A percentile compares a stretch with the other conserved stretches of the same genome.
phyloP scores from a whole-genome alignment of 2,888 invertebrate species.

The Noctua pronuba region DNA sequence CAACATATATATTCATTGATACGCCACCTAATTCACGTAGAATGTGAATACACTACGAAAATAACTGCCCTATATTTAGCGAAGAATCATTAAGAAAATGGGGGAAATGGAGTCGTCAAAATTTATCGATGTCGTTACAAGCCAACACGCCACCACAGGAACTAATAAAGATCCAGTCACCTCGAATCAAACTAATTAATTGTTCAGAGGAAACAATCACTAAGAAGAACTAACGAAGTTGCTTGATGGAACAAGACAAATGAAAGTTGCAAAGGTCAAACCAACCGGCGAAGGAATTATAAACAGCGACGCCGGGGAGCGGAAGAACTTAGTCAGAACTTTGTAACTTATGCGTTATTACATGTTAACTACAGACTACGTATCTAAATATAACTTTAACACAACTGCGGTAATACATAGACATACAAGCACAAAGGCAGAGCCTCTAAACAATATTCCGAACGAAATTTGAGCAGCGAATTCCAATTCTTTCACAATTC shows the following conservation, averaged over 20 bases:
- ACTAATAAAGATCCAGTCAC: conserved; percentile 59
- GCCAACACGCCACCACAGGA: conserved; percentile 46
- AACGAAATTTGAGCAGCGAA: background rate
- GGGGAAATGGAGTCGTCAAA: conserved; percentile 46
- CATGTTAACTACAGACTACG: conserved; percentile 60
- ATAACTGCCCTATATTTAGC: conserved; percentile 52
- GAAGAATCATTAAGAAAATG: conserved; percentile 54
- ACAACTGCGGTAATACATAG: conserved; percentile 12
- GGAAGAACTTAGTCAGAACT: conserved; percentile 66
- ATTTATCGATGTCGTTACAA: conserved; percentile 59
- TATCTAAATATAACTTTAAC: conserved; percentile 33
- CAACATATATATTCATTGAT: conserved; percentile 61
- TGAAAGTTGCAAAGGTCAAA: conserved; percentile 68
- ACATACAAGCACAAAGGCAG: background rate
- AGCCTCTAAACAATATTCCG: background rate
- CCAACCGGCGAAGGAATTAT: conserved; percentile 63
- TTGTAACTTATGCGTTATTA: conserved; percentile 69
- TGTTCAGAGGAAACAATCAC: conserved; percentile 62
- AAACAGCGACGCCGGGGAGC: conserved; percentile 64
- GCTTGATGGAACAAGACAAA: conserved; percentile 69
- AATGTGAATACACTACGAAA: conserved; percentile 52
- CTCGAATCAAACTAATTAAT: conserved; percentile 65
- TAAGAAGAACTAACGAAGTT: conserved; percentile 62
- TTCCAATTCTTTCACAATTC: conserved; percentile 17
- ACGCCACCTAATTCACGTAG: conserved; percentile 46